These are phyloP conservation scores for Hyles vespertilio DNA, from an alignment of 1,140 invertebrate species.

Conservation along the genomic window DNA sequence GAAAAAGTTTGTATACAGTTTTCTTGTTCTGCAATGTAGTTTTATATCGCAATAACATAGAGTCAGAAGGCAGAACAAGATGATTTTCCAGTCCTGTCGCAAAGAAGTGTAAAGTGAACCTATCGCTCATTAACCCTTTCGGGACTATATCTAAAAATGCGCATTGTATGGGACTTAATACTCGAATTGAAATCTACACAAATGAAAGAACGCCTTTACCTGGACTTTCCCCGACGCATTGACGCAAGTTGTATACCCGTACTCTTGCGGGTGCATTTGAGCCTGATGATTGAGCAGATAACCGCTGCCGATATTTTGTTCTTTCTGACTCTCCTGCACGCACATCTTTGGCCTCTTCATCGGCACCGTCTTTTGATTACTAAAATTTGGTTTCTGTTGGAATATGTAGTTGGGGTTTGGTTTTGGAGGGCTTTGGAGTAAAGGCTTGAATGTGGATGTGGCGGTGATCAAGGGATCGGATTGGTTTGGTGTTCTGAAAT, in stretches of 20 bases:
- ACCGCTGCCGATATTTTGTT: slow-evolving; percentile 43
- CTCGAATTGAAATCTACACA: background rate
- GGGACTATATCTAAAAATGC: too few relatives aligned
- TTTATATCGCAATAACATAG: too few relatives aligned
- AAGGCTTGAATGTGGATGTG: slow-evolving; percentile 68
- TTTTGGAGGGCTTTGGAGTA: slow-evolving; percentile 62
- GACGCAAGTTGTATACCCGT: slow-evolving; percentile 53
- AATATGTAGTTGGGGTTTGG: slow-evolving; percentile 55
- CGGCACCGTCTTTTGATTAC: slow-evolving; percentile 40
- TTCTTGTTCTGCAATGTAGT: too few relatives aligned
- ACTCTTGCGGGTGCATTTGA: slow-evolving; percentile 60
- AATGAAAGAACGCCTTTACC: slow-evolving; percentile 24
- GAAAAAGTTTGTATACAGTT: too few relatives aligned
- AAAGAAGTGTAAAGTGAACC: too few relatives aligned
- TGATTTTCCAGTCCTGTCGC: too few relatives aligned
- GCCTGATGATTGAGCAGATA: slow-evolving; percentile 55
- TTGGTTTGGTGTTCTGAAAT: slow-evolving; percentile 80
- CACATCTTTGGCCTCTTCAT: slow-evolving; percentile 60
- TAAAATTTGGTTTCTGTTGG: slow-evolving; percentile 55
- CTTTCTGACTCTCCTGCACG: slow-evolving; percentile 48
- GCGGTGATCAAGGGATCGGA: slow-evolving; percentile 71
- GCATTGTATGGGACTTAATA: slow-evolving; percentile 1
- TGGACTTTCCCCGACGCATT: slow-evolving; percentile 58
- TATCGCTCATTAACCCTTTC: too few relatives aligned
- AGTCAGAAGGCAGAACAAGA: too few relatives aligned